A percentile compares a stretch with the other conserved stretches of the same genome.
Evolutionary conservation across 2,888 invertebrate species (phyloP).

Genomic region (Tanaodytes sp.): DNA sequence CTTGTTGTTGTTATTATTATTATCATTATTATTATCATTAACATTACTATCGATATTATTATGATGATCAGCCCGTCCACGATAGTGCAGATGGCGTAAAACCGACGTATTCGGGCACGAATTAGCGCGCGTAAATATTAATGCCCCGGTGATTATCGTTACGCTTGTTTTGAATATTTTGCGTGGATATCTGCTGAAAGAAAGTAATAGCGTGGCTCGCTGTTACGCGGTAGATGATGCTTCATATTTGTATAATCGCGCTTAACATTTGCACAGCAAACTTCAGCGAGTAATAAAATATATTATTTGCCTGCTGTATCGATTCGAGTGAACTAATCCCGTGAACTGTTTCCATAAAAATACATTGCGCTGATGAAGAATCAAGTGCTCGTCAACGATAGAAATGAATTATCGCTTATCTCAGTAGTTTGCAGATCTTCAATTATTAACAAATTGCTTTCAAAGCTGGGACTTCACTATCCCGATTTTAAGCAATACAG

Average conservation of each 20-base stretch:
- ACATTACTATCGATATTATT: too few relatives aligned
- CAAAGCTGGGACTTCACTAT: too few relatives aligned
- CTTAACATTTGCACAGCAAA: constrained; percentile 33
- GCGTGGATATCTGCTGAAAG: constrained; percentile 29
- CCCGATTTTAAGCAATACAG: too few relatives aligned
- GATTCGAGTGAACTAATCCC: constrained; percentile 31
- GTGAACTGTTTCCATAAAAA: too few relatives aligned
- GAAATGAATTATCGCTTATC: too few relatives aligned
- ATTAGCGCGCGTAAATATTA: constrained; percentile 49
- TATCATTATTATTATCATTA: not conserved
- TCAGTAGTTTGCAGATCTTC: too few relatives aligned
- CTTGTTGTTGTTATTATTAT: constrained; percentile 43
- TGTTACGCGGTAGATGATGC: constrained; percentile 11
- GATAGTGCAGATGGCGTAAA: constrained; percentile 30
- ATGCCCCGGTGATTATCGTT: constrained; percentile 45
- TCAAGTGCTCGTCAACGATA: too few relatives aligned
- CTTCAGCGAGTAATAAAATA: constrained; percentile 21
- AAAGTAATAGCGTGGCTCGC: constrained; percentile 34
- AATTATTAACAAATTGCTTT: too few relatives aligned
- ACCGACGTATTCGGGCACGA: constrained; percentile 38
- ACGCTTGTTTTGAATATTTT: constrained; percentile 42
- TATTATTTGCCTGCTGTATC: constrained; percentile 27
- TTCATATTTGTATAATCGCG: constrained; percentile 32
- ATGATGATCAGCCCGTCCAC: constrained; percentile 17
- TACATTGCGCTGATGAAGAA: too few relatives aligned